Evolutionary conservation across 2,888 invertebrate genomes (phyloP), one percentile per base, ranked within the genome.

Genomic region (Gastrophysa polygoni): DNA sequence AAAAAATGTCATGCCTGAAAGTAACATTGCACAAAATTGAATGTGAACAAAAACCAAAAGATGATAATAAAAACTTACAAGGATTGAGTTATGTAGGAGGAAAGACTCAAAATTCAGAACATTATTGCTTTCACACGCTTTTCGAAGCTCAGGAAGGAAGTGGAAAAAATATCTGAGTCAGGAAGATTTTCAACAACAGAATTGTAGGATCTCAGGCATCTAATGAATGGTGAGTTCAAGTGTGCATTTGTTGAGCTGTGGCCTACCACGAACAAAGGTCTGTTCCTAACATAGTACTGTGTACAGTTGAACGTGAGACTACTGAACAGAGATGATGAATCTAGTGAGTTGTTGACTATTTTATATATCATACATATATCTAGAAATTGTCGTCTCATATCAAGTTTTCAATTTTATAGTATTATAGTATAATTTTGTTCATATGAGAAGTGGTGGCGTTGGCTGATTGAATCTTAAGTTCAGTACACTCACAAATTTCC

Each of bases 331-430:
- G 16, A 5, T 11, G 38, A 38, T 11, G 38, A 38, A 38, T 38
- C 16, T 2, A 38, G 38, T 16, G 16, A 38, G 10, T 38, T 38
- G 38, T 38, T 38, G 38, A 38, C n/a, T 38, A 38, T 38, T 38
- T 24, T 38, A 38, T 38, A 38, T 5, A 38, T 38, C 16, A 38
- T 38, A 8, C 16, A 38, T 38, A 38, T 38, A 38, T 38, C 43
- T 16, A 46, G 46, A 8, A 46, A 46, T 17, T 46, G n/a, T n/a
- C 16, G 46, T 46, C 46, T 46, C 8, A 14, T 46, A 16, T 46
- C 46, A 46, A 46, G 46, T 46, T 46, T 17, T 46, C 46, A 14
- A 46, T 46, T 46, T 46, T 46, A 46, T 46, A 46, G 46, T 46
- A 11, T 46, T 17, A 16, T 17, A 46, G n/a, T n/a, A n/a, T n/a